Base-by-base conservation (phyloP, 2,888 invertebrate genomes). In the Pristionchus arcanus region DNA sequence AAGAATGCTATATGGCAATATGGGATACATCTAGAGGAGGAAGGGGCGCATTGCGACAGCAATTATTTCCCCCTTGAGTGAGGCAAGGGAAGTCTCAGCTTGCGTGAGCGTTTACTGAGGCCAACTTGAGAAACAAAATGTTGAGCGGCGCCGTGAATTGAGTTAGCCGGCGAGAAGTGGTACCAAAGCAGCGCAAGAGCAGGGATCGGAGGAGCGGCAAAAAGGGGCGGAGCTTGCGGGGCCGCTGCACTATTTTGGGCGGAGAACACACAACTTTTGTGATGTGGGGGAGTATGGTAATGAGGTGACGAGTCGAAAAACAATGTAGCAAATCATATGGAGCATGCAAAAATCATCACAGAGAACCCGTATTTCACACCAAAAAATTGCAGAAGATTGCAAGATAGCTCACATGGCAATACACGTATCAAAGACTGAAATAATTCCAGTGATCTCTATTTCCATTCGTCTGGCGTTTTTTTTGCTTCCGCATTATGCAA, bases 1-100 rank as follows among this genome's bases (percentile, higher is more conserved):
- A 28, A 71, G 31, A 71, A 71, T 31, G 31, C 28, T 31, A 71
- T 59, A 59, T 28, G 34, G 68, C 74, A 74, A 74, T 74, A 74
- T 5, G 74, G 19, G 21, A 37, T 37, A 42, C 37, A 13, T 42
- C 74, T n/a, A 34, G 71, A 34, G 71, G 28, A 16, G 71, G 34
- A 34, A 34, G 74, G 16, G 68, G 68, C 68, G 34, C 31, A 74
- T 74, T 74, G 74, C 74, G 25, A 74, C 74, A 74, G 74, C 74
- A 74, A 74, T 74, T 74, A 74, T 74, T 74, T 74, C 37, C 42
- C 19, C 34, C 42, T 13, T 7, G 71, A 71, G 71, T 28, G 71
- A 71, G 34, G 71, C 21, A 28, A 13, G 68, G 7, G 19, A 1
- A 74, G 21, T 34, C 74, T 74, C 74, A 71, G 74, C 74, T 3